Evolutionary conservation across 1,140 invertebrate species (phyloP).

Genomic region (Aphelinus atriplicis): DNA sequence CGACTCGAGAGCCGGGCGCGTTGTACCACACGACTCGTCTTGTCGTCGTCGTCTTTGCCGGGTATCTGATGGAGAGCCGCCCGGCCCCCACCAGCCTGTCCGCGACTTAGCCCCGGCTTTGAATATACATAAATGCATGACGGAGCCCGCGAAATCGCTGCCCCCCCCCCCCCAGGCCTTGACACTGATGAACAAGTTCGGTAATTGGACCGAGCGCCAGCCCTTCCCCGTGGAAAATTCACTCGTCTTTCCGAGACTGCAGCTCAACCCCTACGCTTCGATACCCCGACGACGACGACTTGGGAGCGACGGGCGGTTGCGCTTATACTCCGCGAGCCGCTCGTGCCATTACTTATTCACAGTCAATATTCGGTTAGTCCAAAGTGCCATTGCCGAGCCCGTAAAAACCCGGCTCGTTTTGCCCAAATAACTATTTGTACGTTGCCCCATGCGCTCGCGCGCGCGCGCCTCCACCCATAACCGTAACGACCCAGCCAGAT

Average conservation of each 20-base stretch:
- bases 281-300: too few species aligned
- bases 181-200: slow-evolving; percentile 36
- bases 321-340: too few species aligned
- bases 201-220: slow-evolving; percentile 33
- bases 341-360: too few species aligned
- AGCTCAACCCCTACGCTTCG: too few species aligned
- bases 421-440: slow-evolving; percentile 60
- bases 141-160: slow-evolving; percentile 14
- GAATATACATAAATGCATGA: slow-evolving; percentile 35
- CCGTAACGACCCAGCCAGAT: slow-evolving; percentile 54
- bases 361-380: slow-evolving; percentile 14
- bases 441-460: slow-evolving; percentile 41
- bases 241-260: too few species aligned
- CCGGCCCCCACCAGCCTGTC: slow-evolving; percentile 54
- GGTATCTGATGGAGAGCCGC: slow-evolving; percentile 60
- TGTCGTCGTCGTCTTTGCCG: slow-evolving; percentile 22
- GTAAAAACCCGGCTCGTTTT: slow-evolving; percentile 51
- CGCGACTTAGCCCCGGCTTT: slow-evolving; percentile 41
- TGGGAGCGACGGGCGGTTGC: too few species aligned
- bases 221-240: too few species aligned
- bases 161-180: neutral
- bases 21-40: slow-evolving; percentile 42
- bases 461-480: slow-evolving; percentile 55
- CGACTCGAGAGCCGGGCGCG: slow-evolving; percentile 29
- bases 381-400: slow-evolving; percentile 3